Evolutionary conservation across 2,113 vertebrate genomes (phyloP).

Genomic region (Tricholaema leucomelas): DNA sequence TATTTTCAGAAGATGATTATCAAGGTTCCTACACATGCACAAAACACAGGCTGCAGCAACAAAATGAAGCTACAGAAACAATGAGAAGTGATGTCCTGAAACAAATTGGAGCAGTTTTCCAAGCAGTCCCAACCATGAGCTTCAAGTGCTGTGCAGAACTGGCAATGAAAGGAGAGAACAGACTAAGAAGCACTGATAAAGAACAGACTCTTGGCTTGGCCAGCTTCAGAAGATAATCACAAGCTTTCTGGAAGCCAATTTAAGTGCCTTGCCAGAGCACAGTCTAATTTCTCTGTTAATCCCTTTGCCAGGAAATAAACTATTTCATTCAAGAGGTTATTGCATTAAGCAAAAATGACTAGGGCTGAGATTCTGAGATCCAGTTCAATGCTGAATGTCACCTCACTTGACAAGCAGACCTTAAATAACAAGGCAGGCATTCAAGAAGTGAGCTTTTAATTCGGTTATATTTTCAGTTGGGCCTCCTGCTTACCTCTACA

Average conservation of each 20-base stretch:
- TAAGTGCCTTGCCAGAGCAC: slow-evolving; percentile 52
- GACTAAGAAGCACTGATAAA: slow-evolving; percentile 41
- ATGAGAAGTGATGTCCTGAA: background rate
- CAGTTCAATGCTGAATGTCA: slow-evolving; percentile 40
- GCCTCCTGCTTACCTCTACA: background rate
- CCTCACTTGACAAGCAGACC: slow-evolving; percentile 25
- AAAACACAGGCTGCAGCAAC: background rate
- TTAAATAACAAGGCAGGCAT: slow-evolving; percentile 35
- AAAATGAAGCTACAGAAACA: background rate
- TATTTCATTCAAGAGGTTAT: slow-evolving; percentile 61
- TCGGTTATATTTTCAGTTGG: background rate
- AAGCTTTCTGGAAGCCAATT: slow-evolving; percentile 58
- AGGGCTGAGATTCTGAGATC: slow-evolving; percentile 23
- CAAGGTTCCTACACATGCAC: background rate
- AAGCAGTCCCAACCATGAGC: background rate
- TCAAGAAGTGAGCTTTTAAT: slow-evolving; percentile 13
- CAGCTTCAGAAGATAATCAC: slow-evolving; percentile 35
- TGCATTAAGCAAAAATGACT: slow-evolving; percentile 57
- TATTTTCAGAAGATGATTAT: background rate
- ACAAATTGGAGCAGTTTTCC: background rate
- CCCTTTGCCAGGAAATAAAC: slow-evolving; percentile 61
- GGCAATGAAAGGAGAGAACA: background rate
- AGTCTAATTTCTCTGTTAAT: slow-evolving; percentile 53
- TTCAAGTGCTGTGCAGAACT: background rate
- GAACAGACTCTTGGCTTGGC: slow-evolving; percentile 54